phyloP scores from a whole-genome alignment of 2,888 invertebrate genomes.

The Cheilosia impressa region DNA sequence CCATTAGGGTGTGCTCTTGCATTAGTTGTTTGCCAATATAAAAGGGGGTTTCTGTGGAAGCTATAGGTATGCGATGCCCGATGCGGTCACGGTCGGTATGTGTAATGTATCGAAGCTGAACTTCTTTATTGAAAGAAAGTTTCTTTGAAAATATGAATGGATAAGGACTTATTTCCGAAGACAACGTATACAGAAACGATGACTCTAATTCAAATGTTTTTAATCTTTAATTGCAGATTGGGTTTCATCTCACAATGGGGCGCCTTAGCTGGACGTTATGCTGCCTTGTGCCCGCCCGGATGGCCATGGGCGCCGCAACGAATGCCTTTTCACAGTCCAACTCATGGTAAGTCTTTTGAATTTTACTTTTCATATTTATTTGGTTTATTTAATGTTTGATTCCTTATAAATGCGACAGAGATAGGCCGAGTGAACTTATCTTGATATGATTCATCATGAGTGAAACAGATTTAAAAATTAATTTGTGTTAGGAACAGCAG shows the following conservation, averaged over 20 bases:
- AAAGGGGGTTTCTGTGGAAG: not conserved
- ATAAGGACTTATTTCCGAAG: not conserved
- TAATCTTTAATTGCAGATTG: constrained; percentile 86
- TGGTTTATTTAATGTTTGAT: not conserved
- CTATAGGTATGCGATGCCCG: not conserved
- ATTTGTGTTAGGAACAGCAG: too few species aligned
- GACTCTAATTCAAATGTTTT: constrained; percentile 48
- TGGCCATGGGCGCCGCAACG: constrained; percentile 87
- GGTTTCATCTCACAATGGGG: constrained; percentile 93
- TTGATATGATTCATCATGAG: too few species aligned
- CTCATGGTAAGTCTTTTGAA: constrained; percentile 86
- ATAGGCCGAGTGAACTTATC: too few species aligned
- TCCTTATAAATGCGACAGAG: too few species aligned
- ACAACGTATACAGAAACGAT: not conserved
- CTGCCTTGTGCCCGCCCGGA: constrained; percentile 87
- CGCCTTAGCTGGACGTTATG: constrained; percentile 90
- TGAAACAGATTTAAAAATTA: too few species aligned
- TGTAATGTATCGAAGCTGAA: constrained; percentile 3
- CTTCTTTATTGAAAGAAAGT: constrained; percentile 16
- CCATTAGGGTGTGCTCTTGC: constrained; percentile 55
- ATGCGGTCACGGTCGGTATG: not conserved
- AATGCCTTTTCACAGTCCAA: constrained; percentile 86
- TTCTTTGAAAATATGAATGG: not conserved
- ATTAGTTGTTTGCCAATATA: constrained; percentile 32
- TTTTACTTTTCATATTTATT: not conserved